Percentiles rank a stretch among this genome's conserved stretches.
Conservation (phyloP, 2,113 vertebrate species). For the Larimichthys crocea region DNA sequence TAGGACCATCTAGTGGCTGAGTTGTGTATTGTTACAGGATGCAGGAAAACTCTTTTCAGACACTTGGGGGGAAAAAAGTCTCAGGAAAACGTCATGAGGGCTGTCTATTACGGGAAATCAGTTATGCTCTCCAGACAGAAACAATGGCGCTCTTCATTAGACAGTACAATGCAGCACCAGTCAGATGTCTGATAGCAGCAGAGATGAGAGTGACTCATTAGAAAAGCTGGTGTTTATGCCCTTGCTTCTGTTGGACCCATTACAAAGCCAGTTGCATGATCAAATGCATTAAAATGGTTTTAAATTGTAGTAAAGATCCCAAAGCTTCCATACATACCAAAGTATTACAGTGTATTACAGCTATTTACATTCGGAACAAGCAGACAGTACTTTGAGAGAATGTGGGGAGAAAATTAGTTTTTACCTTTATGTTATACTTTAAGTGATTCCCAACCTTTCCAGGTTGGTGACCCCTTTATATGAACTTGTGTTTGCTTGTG, state of each 20-base stretch:
- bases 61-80: not conserved
- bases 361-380: not conserved
- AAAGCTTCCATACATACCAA: not conserved
- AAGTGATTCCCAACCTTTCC: too few species aligned
- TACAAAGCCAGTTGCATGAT: not conserved
- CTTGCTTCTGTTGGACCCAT: not conserved
- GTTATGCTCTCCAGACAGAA: not conserved
- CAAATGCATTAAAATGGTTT: not conserved
- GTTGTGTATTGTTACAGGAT: conserved; percentile 5
- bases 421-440: too few species aligned
- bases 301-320: not conserved
- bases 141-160: conserved; percentile 58
- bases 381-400: too few species aligned
- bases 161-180: conserved; percentile 43
- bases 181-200: not conserved
- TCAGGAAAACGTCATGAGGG: not conserved
- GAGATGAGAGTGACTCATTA: not conserved
- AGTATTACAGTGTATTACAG: too few species aligned
- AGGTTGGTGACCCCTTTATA: too few species aligned
- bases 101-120: conserved; percentile 23
- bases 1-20: conserved; percentile 70
- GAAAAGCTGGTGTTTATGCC: not conserved
- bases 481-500: too few species aligned
- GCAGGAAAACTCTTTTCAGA: not conserved
- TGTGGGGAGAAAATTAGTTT: too few species aligned